phyloP scores from a whole-genome alignment of 2,888 invertebrate species.

The Melinaea marsaeus region DNA sequence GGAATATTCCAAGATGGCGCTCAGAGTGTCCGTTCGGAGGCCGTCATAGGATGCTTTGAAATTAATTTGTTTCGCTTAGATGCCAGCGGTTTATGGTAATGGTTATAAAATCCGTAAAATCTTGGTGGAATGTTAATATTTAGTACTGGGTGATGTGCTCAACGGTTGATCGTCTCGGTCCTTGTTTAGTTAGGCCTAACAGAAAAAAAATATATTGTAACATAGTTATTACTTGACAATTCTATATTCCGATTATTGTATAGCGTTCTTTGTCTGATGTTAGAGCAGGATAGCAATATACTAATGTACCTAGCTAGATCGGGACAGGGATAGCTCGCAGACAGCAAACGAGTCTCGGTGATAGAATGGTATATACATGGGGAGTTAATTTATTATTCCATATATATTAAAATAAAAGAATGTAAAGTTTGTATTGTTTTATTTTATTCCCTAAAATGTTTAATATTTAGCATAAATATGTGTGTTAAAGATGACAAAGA shows the following conservation, averaged over 20 bases:
- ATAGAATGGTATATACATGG: constrained; percentile 63
- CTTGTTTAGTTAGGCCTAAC: constrained; percentile 44
- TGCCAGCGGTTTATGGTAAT: constrained; percentile 49
- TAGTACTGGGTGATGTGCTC: constrained; percentile 61
- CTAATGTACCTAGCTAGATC: constrained; percentile 42
- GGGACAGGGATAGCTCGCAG: constrained; percentile 56
- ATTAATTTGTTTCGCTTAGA: constrained; percentile 57
- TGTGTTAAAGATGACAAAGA: not conserved
- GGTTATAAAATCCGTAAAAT: constrained; percentile 49
- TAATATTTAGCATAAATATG: not conserved
- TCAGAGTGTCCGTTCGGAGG: constrained; percentile 47
- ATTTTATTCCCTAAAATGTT: constrained; percentile 36
- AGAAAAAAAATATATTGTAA: constrained; percentile 9
- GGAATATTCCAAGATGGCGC: constrained; percentile 33
- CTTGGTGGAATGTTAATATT: constrained; percentile 51
- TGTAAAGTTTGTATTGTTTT: constrained; percentile 67
- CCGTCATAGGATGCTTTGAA: constrained; percentile 53
- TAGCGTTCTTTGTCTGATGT: constrained; percentile 2
- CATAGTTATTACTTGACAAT: too few species aligned
- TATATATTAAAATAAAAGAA: constrained; percentile 73
- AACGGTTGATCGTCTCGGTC: constrained; percentile 56
- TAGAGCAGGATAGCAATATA: constrained; percentile 33
- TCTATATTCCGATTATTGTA: too few species aligned
- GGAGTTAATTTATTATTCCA: constrained; percentile 74
- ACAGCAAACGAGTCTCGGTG: constrained; percentile 65